A percentile compares a stretch with the other conserved stretches of the same genome.
phyloP scores from a whole-genome alignment of 2,888 invertebrate species.

The Drosophila falleni region DNA sequence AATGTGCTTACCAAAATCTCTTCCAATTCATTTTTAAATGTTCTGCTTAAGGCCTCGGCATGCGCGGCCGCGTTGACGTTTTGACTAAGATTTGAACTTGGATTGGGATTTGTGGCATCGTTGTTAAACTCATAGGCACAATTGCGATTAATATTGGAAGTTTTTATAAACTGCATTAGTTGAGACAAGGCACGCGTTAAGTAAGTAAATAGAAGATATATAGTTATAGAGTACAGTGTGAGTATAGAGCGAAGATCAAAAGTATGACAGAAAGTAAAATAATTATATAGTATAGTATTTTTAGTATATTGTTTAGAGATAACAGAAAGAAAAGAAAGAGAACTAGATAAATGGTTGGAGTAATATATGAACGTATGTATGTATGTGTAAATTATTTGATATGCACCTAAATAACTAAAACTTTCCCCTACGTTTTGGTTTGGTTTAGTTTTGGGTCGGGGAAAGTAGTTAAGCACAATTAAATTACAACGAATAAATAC shows the following conservation, averaged over 20 bases:
- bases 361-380: neutral
- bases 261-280: neutral
- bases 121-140: constrained; percentile 80
- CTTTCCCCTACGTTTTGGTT: neutral
- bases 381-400: constrained; percentile 20
- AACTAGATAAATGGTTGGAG: constrained; percentile 9
- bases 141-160: constrained; percentile 83
- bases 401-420: constrained; percentile 5
- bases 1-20: constrained; percentile 76
- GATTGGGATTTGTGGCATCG: constrained; percentile 71
- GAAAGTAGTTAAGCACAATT: constrained; percentile 3
- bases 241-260: constrained; percentile 24
- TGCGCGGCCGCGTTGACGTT: constrained; percentile 70
- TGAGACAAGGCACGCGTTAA: constrained; percentile 35
- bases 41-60: constrained; percentile 78
- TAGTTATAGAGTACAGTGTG: constrained; percentile 46
- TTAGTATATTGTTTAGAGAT: neutral
- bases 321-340: neutral
- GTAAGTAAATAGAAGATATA: constrained; percentile 55
- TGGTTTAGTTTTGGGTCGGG: neutral
- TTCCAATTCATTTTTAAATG: constrained; percentile 81
- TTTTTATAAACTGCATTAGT: constrained; percentile 80
- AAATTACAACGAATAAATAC: constrained; percentile 4
- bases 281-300: neutral
- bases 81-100: constrained; percentile 72